Conservation (phyloP, 2,888 invertebrate species). For the Nomada lathburiana region DNA sequence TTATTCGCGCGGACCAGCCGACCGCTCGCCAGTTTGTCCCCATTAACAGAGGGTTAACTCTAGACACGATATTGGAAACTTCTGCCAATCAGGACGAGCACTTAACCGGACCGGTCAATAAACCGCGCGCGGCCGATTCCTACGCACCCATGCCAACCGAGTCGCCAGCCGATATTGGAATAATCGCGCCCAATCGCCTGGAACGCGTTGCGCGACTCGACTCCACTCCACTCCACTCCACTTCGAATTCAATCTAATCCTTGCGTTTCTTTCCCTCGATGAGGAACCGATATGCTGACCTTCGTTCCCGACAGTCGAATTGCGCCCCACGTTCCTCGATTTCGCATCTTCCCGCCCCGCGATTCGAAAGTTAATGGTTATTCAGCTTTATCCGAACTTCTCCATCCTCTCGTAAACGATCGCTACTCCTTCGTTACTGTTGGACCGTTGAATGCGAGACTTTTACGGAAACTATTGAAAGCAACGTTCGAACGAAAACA, state of each 20-base stretch:
- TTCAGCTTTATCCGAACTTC: neutral
- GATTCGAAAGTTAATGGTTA: neutral
- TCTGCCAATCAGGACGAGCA: constrained; percentile 71
- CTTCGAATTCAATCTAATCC: constrained; percentile 9
- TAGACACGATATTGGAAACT: constrained; percentile 71
- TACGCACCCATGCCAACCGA: constrained; percentile 55
- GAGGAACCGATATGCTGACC: constrained; percentile 16
- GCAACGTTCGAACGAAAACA: neutral
- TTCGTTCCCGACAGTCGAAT: constrained; percentile 5
- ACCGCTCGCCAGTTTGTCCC: constrained; percentile 26
- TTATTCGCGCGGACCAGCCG: constrained; percentile 48
- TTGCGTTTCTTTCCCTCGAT: neutral
- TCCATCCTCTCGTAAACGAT: neutral
- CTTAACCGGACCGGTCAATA: constrained; percentile 71
- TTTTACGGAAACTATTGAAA: neutral
- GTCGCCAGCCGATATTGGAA: constrained; percentile 61
- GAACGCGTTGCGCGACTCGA: constrained; percentile 42
- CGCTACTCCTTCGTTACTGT: neutral
- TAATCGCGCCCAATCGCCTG: constrained; percentile 63
- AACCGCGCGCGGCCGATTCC: constrained; percentile 61
- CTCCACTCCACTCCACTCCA: constrained; percentile 7
- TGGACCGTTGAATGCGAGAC: neutral
- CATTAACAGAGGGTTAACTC: constrained; percentile 61
- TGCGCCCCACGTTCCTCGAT: neutral
- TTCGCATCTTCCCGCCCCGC: neutral